These are phyloP conservation scores for Petrocephalus schoutedeni DNA, from an alignment of 2,797 vertebrate species.

Conservation along the genomic window DNA sequence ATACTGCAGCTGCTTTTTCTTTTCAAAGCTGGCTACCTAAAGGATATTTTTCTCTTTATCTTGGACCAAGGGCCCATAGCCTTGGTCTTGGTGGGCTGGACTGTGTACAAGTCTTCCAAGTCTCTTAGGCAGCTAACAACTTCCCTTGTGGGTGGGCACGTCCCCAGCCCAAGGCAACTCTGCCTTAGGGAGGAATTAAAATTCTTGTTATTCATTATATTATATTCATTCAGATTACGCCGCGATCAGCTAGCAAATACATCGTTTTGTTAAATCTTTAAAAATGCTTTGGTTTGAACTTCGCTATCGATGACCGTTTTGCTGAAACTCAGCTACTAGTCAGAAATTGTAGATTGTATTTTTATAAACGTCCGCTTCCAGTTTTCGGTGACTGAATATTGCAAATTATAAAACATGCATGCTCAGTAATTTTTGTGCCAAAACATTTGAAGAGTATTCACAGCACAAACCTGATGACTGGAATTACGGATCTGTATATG, in stretches of 20 bases:
- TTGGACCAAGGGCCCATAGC: neutral
- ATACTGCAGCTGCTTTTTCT: constrained; percentile 5
- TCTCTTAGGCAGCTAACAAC: constrained; percentile 9
- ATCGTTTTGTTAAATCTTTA: neutral
- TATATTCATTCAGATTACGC: neutral
- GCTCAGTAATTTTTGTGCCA: neutral
- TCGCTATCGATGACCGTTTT: neutral
- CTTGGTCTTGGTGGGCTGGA: neutral
- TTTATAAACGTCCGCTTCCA: neutral
- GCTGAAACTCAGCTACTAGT: neutral
- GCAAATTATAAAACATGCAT: neutral
- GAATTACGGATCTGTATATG: neutral
- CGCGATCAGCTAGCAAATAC: neutral
- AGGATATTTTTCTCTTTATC: constrained; percentile 15
- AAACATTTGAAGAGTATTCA: neutral
- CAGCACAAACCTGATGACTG: neutral
- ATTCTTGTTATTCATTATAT: neutral
- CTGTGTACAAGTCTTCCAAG: neutral
- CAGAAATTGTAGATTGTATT: neutral
- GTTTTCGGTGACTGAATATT: neutral
- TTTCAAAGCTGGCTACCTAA: constrained; percentile 1
- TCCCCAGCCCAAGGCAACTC: neutral
- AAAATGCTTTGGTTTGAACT: neutral
- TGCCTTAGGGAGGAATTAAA: neutral
- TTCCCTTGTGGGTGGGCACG: constrained; percentile 7